Conservation (phyloP, 2,797 vertebrate genomes). For the Phylloscopus collybita region DNA sequence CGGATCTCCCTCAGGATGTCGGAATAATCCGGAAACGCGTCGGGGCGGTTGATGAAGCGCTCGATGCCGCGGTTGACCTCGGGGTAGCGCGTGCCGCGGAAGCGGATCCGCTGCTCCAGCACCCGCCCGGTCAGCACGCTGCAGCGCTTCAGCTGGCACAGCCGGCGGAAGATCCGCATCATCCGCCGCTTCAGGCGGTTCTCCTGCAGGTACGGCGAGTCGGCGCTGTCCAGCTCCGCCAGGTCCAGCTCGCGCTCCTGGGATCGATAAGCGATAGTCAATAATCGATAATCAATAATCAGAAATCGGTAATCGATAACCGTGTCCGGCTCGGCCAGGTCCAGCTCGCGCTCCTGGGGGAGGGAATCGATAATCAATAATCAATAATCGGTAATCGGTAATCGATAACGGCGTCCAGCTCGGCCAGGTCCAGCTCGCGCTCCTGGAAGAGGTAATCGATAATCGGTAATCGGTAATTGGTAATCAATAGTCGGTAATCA, state of each 20-base stretch:
- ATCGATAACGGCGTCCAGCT: no score
- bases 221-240: slow-evolving; percentile 83
- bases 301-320: no score
- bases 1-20: slow-evolving; percentile 86
- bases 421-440: no score
- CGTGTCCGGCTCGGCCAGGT: no score
- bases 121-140: slow-evolving; percentile 86
- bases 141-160: slow-evolving; percentile 91
- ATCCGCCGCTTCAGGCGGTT: slow-evolving; percentile 89
- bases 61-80: slow-evolving; percentile 91
- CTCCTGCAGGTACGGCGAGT: slow-evolving; percentile 91
- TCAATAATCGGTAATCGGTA: no score
- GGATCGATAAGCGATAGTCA: no score
- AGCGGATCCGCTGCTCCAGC: slow-evolving; percentile 88
- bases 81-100: slow-evolving; percentile 86
- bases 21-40: slow-evolving; percentile 87
- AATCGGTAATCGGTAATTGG: no score
- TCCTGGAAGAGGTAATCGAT: no score
- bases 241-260: slow-evolving; percentile 88
- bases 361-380: no score
- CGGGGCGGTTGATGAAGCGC: slow-evolving; percentile 85
- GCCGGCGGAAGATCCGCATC: slow-evolving; percentile 88
- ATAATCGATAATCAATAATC: no score
- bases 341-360: no score
- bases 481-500: no score